Evolutionary conservation across 2,888 invertebrate species (phyloP), one percentile per base, ranked within the genome.

Genomic region (Ennomos fuscantarius): DNA sequence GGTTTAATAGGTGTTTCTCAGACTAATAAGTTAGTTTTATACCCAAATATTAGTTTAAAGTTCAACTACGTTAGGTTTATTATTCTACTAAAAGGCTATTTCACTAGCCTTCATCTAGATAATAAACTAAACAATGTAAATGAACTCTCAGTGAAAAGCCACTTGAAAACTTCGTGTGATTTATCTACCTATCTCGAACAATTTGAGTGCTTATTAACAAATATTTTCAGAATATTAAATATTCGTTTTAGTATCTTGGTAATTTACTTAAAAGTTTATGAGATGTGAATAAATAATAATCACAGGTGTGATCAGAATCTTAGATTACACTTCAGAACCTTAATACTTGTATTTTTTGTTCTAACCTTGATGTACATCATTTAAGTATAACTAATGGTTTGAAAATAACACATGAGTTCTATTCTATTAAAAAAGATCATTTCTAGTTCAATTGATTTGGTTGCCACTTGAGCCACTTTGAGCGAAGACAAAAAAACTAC

Each of bases 91-190:
- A 76, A 73, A 62, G 62, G 60, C 66, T 69, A 69, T 70, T 69
- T 64, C 66, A 61, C 55, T 54, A 68, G 64, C 50, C 62, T 67
- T 69, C 68, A 62, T 72, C 71, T 65, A 74, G 69, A 75, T 75
- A 76, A 73, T 76, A 72, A 69, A 60, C 64, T 58, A 66, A 40
- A 68, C 68, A 72, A 71, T 69, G 68, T 63, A 64, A 70, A 65
- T 60, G 66, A 61, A 62, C 59, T 58, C 62, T 55, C 36, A 40
- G 5, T 24, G 5, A 24, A 24, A 24, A 24, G 24, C 45, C 65
- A 65, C 60, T 69, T 68, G 45, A 66, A 70, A 64, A 66, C 49
- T 65, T 64, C 64, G 47, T 60, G 56, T 57, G 68, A 63, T 64
- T 65, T 69, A 70, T 66, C 50, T 58, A 55, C 50, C 58, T 15